Percentiles rank a stretch among this genome's conserved stretches.
phyloP scores from a whole-genome alignment of 2,113 vertebrate species.

The Paraplagusia blochii region DNA sequence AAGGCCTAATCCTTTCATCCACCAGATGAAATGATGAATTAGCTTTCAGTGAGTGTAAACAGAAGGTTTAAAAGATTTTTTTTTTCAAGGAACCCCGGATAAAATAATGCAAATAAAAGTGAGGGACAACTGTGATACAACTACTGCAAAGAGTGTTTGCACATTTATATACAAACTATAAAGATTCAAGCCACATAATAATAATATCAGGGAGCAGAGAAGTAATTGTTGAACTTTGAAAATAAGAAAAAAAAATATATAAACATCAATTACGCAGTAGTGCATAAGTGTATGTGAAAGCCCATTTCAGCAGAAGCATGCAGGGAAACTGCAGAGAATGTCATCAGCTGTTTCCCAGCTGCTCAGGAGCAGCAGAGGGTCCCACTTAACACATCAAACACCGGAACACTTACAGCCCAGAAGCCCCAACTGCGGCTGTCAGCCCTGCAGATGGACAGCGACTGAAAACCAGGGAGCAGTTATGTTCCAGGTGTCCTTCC shows the following conservation, averaged over 20 bases:
- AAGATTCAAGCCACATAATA: too few species aligned
- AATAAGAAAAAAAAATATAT: conserved; percentile 14
- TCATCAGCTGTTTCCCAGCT: conserved; percentile 72
- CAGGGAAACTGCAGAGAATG: conserved; percentile 45
- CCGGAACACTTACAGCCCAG: conserved; percentile 49
- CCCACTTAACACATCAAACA: conserved; percentile 72
- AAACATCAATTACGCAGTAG: conserved; percentile 53
- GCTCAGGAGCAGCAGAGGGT: conserved; percentile 56
- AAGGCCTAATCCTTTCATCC: too few species aligned
- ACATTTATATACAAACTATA: too few species aligned
- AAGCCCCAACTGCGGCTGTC: conserved; percentile 60
- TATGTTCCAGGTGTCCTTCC: conserved; percentile 67
- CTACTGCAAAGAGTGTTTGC: too few species aligned
- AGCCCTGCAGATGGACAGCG: conserved; percentile 67
- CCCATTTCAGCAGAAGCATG: conserved; percentile 40
- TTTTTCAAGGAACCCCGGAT: too few species aligned
- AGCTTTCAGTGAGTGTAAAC: too few species aligned
- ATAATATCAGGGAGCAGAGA: conserved; percentile 5
- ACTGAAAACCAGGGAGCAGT: conserved; percentile 54
- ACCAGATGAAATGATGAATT: too few species aligned
- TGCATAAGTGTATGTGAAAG: conserved; percentile 43
- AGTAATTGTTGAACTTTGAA: conserved; percentile 3
- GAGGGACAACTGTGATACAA: too few species aligned
- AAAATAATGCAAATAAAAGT: not conserved
- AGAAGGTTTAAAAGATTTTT: too few species aligned